These are phyloP conservation scores for Orgyia antiqua DNA, from an alignment of 2,888 invertebrate genomes.

Conservation along the genomic window DNA sequence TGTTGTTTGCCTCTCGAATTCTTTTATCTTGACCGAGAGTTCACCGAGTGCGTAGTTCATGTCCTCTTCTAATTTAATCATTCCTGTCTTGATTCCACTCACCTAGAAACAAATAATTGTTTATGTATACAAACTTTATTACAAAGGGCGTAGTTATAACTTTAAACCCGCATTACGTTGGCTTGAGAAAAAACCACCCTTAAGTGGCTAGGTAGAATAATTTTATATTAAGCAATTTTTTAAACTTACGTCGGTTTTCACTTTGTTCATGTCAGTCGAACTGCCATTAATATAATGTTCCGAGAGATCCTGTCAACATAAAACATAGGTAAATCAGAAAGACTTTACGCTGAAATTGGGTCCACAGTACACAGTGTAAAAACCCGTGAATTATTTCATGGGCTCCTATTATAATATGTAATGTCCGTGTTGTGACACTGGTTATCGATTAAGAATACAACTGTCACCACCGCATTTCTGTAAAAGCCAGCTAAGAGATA, in stretches of 20 bases:
- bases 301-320: constrained; percentile 81
- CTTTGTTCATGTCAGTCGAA: constrained; percentile 84
- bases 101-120: constrained; percentile 70
- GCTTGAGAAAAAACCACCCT: no score
- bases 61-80: constrained; percentile 88
- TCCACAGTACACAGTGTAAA: no score
- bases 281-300: constrained; percentile 89
- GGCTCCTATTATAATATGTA: no score
- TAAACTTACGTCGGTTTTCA: constrained; percentile 83
- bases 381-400: no score
- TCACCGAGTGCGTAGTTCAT: constrained; percentile 89
- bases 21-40: constrained; percentile 88
- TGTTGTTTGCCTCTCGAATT: constrained; percentile 88
- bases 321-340: constrained; percentile 7
- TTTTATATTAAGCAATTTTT: neutral
- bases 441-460: no score
- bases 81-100: constrained; percentile 84
- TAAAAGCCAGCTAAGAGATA: no score
- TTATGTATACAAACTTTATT: no score
- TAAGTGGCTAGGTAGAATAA: neutral
- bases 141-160: neutral
- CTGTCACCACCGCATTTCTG: no score
- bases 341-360: neutral
- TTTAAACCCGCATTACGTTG: no score
- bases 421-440: no score